Evolutionary conservation across 2,888 invertebrate genomes (phyloP), one percentile per base, ranked within the genome.

Genomic region (Brachyopa scutellaris): DNA sequence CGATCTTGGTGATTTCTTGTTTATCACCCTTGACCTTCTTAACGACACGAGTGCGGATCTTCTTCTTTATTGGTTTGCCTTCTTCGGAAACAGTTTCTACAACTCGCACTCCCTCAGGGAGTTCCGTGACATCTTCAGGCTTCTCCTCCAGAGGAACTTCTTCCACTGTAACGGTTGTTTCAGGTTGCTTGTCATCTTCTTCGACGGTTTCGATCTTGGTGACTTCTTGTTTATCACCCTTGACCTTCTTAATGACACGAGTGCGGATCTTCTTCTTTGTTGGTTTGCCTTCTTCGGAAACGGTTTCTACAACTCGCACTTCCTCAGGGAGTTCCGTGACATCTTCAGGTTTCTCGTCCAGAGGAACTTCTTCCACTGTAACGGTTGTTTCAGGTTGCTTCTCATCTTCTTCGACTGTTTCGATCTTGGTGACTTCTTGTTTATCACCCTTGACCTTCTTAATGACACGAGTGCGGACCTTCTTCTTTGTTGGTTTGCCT

Each of bases 231-330:
- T 88, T 86, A 9, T 55, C 62, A 2, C 85, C 87, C 40, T 86
- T 85, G 0, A 73, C 70, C 40, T 84, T 85, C 19, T 84, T 85
- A 45, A 86, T 85, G 0, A 61, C 59, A n/a, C 85, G 73, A 53
- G 84, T 85, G 11, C 86, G 86, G 0, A 85, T 86, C 3, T 73
- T 84, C 42, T 86, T 87, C 29, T 84, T 88, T 9, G 69, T 85
- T 2, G 85, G 85, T 64, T 85, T 86, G 7, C 88, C 89, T 70
- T 88, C 88, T 15, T 85, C 85, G 0, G 91, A 91, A 6, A 80
- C 40, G 0, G 91, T 69, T 6, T 92, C 91, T 1, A 90, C 89
- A 1, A 91, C 86, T 57, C 88, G 88, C 7, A 86, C 80, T 80
- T 88, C 87, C 61, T 89, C 86, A 13, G 86, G 84, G 9, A 87